Percentiles rank a stretch among this genome's conserved stretches.
Evolutionary conservation across 1,140 invertebrate species (phyloP).

Genomic region (Archivesica marissinica): DNA sequence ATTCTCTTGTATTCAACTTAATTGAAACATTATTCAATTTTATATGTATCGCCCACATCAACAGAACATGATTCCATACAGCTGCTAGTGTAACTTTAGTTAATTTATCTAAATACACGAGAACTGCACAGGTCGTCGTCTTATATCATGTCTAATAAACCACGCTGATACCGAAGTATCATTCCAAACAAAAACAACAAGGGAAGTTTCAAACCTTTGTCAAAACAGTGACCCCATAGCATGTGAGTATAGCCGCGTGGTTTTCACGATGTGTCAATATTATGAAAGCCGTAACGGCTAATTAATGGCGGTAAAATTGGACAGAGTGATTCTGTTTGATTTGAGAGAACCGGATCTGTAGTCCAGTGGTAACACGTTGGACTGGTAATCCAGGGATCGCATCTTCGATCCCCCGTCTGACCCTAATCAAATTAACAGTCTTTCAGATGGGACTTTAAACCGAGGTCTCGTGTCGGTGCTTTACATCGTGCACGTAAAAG

Average conservation of each 20-base stretch:
- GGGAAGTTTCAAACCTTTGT: slow-evolving; percentile 6
- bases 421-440: too few relatives aligned
- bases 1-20: not conserved
- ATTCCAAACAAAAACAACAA: slow-evolving; percentile 3
- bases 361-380: too few relatives aligned
- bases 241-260: not conserved
- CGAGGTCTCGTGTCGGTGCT: too few relatives aligned
- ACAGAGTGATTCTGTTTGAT: too few relatives aligned
- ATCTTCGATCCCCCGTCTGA: too few relatives aligned
- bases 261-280: slow-evolving; percentile 20
- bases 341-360: too few relatives aligned
- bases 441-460: too few relatives aligned
- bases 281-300: not conserved
- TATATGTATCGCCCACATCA: not conserved
- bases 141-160: slow-evolving; percentile 5
- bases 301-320: not conserved
- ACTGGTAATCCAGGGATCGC: too few relatives aligned
- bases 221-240: not conserved
- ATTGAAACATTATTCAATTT: not conserved
- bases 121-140: not conserved
- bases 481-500: too few relatives aligned
- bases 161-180: not conserved
- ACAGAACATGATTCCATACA: not conserved
- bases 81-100: slow-evolving; percentile 14
- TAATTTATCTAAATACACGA: slow-evolving; percentile 15